These are phyloP conservation scores for Sciurus carolinensis DNA, from an alignment of 2,797 vertebrate genomes.

Conservation along the genomic window DNA sequence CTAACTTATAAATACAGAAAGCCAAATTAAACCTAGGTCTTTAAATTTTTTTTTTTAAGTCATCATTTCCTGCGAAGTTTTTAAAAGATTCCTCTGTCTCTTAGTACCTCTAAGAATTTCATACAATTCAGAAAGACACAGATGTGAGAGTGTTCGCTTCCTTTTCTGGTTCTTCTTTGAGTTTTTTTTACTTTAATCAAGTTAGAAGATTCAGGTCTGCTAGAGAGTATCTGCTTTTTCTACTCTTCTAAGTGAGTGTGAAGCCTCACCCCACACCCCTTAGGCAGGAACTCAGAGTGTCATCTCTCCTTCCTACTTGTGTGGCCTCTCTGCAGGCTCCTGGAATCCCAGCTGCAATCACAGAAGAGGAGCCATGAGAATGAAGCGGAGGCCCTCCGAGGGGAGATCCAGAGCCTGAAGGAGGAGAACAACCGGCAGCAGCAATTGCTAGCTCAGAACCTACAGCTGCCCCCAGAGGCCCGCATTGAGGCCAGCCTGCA, in stretches of 20 bases:
- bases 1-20: constrained; percentile 2
- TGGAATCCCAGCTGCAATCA: constrained; percentile 97
- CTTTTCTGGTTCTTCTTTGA: constrained; percentile 75
- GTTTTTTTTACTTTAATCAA: constrained; percentile 75
- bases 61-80: constrained; percentile 16
- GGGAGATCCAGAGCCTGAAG: constrained; percentile 97
- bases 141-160: constrained; percentile 61
- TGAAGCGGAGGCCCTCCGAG: constrained; percentile 93
- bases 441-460: constrained; percentile 97
- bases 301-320: neutral
- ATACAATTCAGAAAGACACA: constrained; percentile 51
- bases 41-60: neutral
- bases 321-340: constrained; percentile 90
- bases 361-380: constrained; percentile 96
- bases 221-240: constrained; percentile 82
- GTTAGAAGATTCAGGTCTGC: constrained; percentile 82
- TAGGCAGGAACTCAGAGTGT: constrained; percentile 42
- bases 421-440: constrained; percentile 99
- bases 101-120: constrained; percentile 29
- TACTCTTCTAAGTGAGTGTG: constrained; percentile 78
- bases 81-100: constrained; percentile 25
- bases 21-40: constrained; percentile 20
- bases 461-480: constrained; percentile 98
- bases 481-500: constrained; percentile 98
- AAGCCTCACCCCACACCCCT: constrained; percentile 67